Evolutionary conservation across 1,140 invertebrate species (phyloP), one percentile per base, ranked within the genome.

Genomic region (Leptestheria dahalacensis): DNA sequence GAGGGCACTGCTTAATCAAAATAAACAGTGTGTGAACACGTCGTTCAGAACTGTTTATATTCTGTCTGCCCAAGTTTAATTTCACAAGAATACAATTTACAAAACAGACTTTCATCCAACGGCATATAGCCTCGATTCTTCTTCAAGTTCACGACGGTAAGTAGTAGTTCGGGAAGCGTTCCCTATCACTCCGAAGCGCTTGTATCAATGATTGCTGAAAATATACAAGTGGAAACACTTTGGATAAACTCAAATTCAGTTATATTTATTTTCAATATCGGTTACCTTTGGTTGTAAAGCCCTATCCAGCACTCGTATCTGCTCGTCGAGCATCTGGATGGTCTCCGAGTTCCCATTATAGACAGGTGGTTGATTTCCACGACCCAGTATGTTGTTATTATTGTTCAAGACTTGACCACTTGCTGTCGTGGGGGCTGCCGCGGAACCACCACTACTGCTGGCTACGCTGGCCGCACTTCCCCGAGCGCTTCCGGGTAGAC

Each of bases 101-200:
- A n/a, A n/a, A n/a, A n/a, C n/a, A n/a, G n/a, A n/a, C n/a, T n/a
- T n/a, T n/a, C n/a, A n/a, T n/a, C n/a, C n/a, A n/a, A n/a, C n/a
- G n/a, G n/a, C n/a, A n/a, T 41, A 15, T 15, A 9, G 33, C n/a
- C 49, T 28, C 62, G 62, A 18, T 18, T 50, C 59, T 46, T 23
- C 46, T 54, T 53, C 24, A 28, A 57, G 54, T 41, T 68, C 77
- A 85, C 78, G 79, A 84, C 77, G 77, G 84, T 81, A 75, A 88
- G 71, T 82, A 85, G 69, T 83, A 82, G 79, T 75, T 85, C 79
- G 81, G 83, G 76, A 77, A 85, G 78, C 82, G 83, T 84, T 80
- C 82, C 82, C 80, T 85, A 83, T 84, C 83, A 75, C 77, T 81
- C 77, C 78, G 81, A 68, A 83, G 81, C 74, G 80, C 83, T 76